Conservation (phyloP, 2,113 vertebrate genomes). For the Prochilodus magdalenae region DNA sequence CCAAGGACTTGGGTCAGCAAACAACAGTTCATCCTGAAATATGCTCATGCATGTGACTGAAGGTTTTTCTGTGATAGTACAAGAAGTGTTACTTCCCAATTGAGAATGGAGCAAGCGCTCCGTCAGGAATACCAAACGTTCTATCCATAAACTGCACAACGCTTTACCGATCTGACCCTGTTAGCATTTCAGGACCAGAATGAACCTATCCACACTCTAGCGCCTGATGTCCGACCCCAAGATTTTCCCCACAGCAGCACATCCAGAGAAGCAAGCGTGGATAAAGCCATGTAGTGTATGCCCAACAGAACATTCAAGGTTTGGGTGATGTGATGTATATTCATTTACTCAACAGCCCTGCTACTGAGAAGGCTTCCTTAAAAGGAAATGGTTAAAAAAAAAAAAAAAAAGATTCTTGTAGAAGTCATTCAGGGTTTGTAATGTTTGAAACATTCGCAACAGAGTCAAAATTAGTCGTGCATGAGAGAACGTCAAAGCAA, state of each 20-base stretch:
- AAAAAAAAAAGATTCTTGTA: background rate
- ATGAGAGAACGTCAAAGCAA: background rate
- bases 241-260: background rate
- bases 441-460: slow-evolving; percentile 23
- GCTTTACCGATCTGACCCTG: background rate
- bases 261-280: background rate
- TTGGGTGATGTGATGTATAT: background rate
- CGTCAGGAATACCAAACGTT: background rate
- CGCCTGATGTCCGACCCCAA: background rate
- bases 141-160: background rate
- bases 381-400: background rate
- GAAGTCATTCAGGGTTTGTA: slow-evolving; percentile 16
- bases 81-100: background rate
- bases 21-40: slow-evolving; percentile 21
- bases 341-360: background rate
- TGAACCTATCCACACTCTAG: background rate
- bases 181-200: background rate
- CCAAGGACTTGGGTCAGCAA: slow-evolving; percentile 56
- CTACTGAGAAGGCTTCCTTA: slow-evolving; percentile 1
- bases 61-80: no score
- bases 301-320: background rate
- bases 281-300: background rate
- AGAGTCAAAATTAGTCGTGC: slow-evolving; percentile 21
- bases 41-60: background rate
- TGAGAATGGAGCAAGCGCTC: background rate